phyloP scores from a whole-genome alignment of 2,888 invertebrate species.

The Toxonevra muliebris region DNA sequence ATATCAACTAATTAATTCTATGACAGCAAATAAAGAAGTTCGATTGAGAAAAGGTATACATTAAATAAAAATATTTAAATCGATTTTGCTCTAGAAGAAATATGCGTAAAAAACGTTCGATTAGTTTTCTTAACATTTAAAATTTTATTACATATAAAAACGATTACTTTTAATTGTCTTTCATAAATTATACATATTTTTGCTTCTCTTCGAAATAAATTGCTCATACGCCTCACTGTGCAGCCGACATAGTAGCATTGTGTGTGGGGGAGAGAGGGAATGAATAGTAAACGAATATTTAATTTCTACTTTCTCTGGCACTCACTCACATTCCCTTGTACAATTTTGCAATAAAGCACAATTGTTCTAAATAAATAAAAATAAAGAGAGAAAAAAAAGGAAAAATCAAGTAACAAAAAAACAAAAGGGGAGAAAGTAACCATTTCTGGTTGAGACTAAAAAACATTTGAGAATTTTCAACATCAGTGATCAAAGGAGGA shows the following conservation, averaged over 20 bases:
- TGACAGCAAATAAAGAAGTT: not conserved
- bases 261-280: too few species aligned
- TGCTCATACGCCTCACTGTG: constrained; percentile 45
- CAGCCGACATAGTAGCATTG: not conserved
- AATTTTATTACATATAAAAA: constrained; percentile 51
- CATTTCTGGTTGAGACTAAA: not conserved
- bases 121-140: constrained; percentile 42
- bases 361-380: constrained; percentile 24
- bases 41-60: constrained; percentile 25
- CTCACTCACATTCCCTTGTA: not conserved
- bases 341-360: constrained; percentile 21
- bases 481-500: constrained; percentile 27
- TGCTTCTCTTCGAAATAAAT: constrained; percentile 34
- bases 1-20: not conserved
- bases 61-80: constrained; percentile 22
- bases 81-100: not conserved
- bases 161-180: constrained; percentile 59
- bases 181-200: constrained; percentile 51
- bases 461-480: constrained; percentile 21
- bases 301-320: not conserved
- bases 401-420: not conserved
- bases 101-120: not conserved
- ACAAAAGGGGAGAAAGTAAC: not conserved
- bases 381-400: not conserved
- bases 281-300: too few species aligned